These are phyloP conservation scores for Pomatostomus ruficeps DNA, from an alignment of 2,113 vertebrate species.

Conservation along the genomic window DNA sequence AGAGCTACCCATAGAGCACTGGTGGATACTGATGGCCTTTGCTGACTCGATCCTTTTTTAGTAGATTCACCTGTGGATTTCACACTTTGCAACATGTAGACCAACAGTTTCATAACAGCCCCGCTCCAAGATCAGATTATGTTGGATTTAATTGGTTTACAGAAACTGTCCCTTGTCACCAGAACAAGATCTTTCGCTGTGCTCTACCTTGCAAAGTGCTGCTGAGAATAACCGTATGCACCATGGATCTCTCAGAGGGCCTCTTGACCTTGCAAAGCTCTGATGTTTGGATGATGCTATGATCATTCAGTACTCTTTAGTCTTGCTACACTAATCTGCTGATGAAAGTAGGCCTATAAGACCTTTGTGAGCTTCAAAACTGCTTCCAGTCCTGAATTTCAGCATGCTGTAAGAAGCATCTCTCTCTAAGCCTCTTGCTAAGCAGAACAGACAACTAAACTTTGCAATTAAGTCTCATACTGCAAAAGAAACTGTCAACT, in stretches of 20 bases:
- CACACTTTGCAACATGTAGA: not conserved
- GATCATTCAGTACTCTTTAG: not conserved
- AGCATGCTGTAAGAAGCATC: not conserved
- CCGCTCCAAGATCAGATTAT: not conserved
- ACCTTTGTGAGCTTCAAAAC: not conserved
- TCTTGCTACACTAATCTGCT: not conserved
- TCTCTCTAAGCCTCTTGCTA: not conserved
- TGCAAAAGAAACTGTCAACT: conserved; percentile 13
- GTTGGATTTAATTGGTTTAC: not conserved
- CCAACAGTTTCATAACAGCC: not conserved
- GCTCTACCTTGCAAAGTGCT: not conserved
- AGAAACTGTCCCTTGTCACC: not conserved
- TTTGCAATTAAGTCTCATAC: not conserved
- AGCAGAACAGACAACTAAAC: not conserved
- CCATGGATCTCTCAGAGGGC: not conserved
- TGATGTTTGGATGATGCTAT: not conserved
- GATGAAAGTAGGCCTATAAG: not conserved
- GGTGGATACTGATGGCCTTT: not conserved
- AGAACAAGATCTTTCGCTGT: not conserved
- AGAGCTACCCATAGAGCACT: not conserved
- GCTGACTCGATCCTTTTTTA: not conserved
- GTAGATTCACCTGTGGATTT: not conserved
- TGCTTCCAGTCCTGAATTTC: not conserved
- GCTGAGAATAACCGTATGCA: not conserved
- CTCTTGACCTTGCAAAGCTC: not conserved